Base-by-base conservation (phyloP, 2,113 vertebrate genomes). In the Oceanodroma tethys region DNA sequence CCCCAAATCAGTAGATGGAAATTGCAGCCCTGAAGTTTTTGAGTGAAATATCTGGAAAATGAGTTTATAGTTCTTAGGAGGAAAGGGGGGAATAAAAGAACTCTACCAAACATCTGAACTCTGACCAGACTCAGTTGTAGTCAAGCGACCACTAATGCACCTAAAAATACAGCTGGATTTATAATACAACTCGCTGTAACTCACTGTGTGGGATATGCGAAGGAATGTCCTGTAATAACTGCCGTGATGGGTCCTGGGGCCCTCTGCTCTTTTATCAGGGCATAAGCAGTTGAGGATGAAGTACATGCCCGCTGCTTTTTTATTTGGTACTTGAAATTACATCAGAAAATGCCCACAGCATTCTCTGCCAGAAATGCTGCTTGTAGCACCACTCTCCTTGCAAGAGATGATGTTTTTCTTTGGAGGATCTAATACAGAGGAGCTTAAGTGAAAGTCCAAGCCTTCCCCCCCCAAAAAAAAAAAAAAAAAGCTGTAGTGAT, bases 211-310 rank as follows among this genome's bases (percentile, higher is more conserved):
- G 89, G 95, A 95, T 96, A 94, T 91, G 94, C 58, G 95, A 71
- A 98, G 90, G 95, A 95, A 95, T 96, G 95, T 95, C 96, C 86
- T 97, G 71, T 97, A 96, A 96, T 92, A 98, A 96, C 96, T 92
- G 59, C 82, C 5, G n/a, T 67, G 93, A 97, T 95, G 94, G 82
- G 96, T 96, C 75, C 85, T 72, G 95, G 89, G 96, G 94, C 95
- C 94, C 87, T 74, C 71, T 95, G 95, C 60, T 92, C 93, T 96
- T 83, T 87, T 92, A 90, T 87, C 92, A 93, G 86, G 72, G 83
- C 78, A 73, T 29, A 87, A 58, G 60, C 80, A 71, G 48, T 22
- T 76, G 29, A 0, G 9, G 55, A 72, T 85, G 50, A 95, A 83
- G 27, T 65, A 29, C 20, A 25, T 58, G 67, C 13, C 20, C 15